Conservation (phyloP, 2,888 invertebrate species). For the Willowsia nigromaculata region DNA sequence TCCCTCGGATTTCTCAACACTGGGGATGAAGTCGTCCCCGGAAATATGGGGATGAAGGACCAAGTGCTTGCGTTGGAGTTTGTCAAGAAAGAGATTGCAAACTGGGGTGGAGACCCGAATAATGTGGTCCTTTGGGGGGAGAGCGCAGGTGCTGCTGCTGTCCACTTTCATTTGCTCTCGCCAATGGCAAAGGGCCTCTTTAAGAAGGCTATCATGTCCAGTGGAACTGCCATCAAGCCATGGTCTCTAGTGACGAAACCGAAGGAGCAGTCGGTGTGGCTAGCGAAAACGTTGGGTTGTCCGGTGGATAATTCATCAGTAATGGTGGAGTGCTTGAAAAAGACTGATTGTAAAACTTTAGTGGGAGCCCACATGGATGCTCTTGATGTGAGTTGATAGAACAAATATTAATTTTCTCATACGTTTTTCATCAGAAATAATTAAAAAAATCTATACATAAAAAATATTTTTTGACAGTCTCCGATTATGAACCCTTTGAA, state of each 20-base stretch:
- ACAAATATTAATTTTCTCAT: no score
- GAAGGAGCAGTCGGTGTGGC: constrained; percentile 50
- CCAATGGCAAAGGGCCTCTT: constrained; percentile 72
- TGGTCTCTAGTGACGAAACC: constrained; percentile 74
- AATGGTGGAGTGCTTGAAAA: constrained; percentile 70
- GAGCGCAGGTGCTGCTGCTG: constrained; percentile 71
- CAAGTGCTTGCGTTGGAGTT: constrained; percentile 67
- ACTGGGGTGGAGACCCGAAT: constrained; percentile 66
- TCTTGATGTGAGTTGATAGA: constrained; percentile 62
- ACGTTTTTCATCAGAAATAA: neutral
- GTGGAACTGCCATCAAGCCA: constrained; percentile 75
- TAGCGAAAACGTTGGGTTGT: constrained; percentile 69
- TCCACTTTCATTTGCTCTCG: constrained; percentile 70
- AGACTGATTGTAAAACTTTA: constrained; percentile 51
- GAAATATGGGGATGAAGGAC: constrained; percentile 71
- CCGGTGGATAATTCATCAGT: constrained; percentile 33
- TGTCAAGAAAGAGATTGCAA: constrained; percentile 56
- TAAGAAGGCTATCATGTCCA: constrained; percentile 69
- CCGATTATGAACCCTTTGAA: constrained; percentile 74
- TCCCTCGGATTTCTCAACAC: constrained; percentile 72
- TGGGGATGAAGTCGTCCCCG: constrained; percentile 51
- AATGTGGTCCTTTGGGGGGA: constrained; percentile 66
- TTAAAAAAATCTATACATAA: no score
- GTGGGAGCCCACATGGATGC: constrained; percentile 67
- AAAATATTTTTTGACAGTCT: constrained; percentile 64